Base-by-base conservation (phyloP, 1,140 invertebrate species). In the Ips typographus region DNA sequence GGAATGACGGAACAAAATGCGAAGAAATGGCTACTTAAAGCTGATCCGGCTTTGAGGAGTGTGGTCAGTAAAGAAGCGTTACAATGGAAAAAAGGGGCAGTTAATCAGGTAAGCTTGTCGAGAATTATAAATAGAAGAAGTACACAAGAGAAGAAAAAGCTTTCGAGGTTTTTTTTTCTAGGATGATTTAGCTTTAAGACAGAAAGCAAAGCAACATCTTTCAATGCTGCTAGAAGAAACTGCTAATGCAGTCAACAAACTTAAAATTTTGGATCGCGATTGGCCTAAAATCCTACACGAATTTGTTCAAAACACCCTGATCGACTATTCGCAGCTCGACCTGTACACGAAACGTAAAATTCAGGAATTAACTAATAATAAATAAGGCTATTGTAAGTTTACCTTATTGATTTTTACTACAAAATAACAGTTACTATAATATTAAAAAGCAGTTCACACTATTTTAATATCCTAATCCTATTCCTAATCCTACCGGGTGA, bases 1-100 rank as follows among this genome's bases (percentile, higher is more conserved):
- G 75, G 67, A 72, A 77, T 68, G n/a, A 67, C 70, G 3, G 80
- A 83, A 73, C 76, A 82, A 76, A 80, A 83, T 72, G 88, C 89
- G 58, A 90, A 90, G 79, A 84, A 89, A 72, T 92, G 90, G 88
- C 78, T 92, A 58, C 85, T 87, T 72, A 84, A 85, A 55, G 90
- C 91, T 42, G 90, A 93, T 77, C 87, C 91, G 36, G 89, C 90
- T 2, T 79, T 94, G 53, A 85, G 89, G 72, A 88, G 88, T 72
- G 91, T 94, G 1, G 91, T 94, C 52, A 90, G 90, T 43, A 94
- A 93, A 81, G 92, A 94, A 82, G 91, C 92, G 8, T 77, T 94
- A n/a, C 91, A 93, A 71, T 93, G 90, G 86, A 88, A 89, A 74
- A 87, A 86, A 75, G 84, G 85, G 58, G 82, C 83, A 70, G 78